Evolutionary conservation across 2,113 vertebrate genomes (phyloP).

Genomic region (Corydoras maculifer): DNA sequence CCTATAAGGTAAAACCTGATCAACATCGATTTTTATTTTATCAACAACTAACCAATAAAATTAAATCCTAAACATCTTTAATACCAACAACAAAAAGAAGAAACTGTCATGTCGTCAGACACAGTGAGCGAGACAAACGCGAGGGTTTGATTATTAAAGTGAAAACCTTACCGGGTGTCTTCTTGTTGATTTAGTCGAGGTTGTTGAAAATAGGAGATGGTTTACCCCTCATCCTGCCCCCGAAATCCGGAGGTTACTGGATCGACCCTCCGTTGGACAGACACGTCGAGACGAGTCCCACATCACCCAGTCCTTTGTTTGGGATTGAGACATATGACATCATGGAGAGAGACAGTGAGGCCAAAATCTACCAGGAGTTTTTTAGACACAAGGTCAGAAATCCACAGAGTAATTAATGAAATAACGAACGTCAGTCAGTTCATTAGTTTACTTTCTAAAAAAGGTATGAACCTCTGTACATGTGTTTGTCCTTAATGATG

Average conservation of each 20-base stretch:
- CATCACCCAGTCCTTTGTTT: conserved; percentile 52
- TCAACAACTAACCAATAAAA: too few species aligned
- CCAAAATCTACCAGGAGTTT: conserved; percentile 73
- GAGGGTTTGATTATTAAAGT: too few species aligned
- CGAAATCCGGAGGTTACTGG: conserved; percentile 82
- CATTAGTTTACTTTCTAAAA: too few species aligned
- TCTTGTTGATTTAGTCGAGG: conserved; percentile 50
- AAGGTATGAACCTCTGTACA: too few species aligned
- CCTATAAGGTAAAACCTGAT: conserved; percentile 68
- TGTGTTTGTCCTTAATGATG: too few species aligned
- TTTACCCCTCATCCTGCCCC: conserved; percentile 75
- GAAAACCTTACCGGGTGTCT: too few species aligned
- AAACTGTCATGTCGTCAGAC: background rate
- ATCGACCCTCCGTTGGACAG: conserved; percentile 70
- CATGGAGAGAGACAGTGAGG: conserved; percentile 78
- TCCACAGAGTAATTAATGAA: background rate
- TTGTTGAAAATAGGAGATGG: conserved; percentile 70
- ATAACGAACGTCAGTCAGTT: too few species aligned
- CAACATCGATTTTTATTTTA: too few species aligned
- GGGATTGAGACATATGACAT: conserved; percentile 67
- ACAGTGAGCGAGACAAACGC: too few species aligned
- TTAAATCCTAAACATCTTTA: background rate
- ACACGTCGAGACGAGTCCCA: conserved; percentile 59
- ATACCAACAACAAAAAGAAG: too few species aligned
- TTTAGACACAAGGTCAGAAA: conserved; percentile 74